Evolutionary conservation across 2,888 invertebrate genomes (phyloP).

Genomic region (Amphipoea oculea): DNA sequence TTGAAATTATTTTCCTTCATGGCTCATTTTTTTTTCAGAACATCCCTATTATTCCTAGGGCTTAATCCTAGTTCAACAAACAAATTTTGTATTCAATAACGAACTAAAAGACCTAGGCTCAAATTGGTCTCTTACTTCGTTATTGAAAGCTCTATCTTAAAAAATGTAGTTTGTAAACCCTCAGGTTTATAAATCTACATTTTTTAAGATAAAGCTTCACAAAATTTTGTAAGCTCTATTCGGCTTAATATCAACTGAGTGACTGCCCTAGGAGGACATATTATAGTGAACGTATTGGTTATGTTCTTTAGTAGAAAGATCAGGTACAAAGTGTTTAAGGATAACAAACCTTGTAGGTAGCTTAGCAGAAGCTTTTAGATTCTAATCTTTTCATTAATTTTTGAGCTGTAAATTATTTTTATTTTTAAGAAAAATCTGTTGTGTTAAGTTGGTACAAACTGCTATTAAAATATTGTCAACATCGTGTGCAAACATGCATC

Average conservation of each 20-base stretch:
- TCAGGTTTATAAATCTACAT: too few relatives aligned
- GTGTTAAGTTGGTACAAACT: not conserved
- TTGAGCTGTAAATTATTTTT: not conserved
- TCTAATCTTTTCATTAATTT: not conserved
- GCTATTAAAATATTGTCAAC: conserved; percentile 3
- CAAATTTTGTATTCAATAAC: not conserved
- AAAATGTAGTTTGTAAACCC: too few relatives aligned
- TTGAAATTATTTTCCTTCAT: not conserved
- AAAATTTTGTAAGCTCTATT: not conserved
- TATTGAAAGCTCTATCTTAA: too few relatives aligned
- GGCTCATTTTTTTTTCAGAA: not conserved
- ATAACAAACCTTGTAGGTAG: too few relatives aligned
- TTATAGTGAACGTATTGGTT: too few relatives aligned
- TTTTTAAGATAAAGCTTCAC: not conserved
- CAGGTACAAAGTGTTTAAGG: too few relatives aligned
- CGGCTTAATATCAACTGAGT: too few relatives aligned
- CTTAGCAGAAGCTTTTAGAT: not conserved
- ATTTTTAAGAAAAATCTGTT: not conserved
- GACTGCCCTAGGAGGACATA: too few relatives aligned
- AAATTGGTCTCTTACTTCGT: not conserved
- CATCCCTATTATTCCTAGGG: too few relatives aligned
- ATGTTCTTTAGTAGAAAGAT: too few relatives aligned
- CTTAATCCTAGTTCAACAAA: not conserved
- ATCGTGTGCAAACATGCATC: conserved; percentile 32
- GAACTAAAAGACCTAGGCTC: not conserved